A percentile compares a stretch with the other conserved stretches of the same genome.
These are phyloP conservation scores for Trissolcus brochymenae DNA, from an alignment of 2,888 invertebrate genomes.

Conservation along the genomic window DNA sequence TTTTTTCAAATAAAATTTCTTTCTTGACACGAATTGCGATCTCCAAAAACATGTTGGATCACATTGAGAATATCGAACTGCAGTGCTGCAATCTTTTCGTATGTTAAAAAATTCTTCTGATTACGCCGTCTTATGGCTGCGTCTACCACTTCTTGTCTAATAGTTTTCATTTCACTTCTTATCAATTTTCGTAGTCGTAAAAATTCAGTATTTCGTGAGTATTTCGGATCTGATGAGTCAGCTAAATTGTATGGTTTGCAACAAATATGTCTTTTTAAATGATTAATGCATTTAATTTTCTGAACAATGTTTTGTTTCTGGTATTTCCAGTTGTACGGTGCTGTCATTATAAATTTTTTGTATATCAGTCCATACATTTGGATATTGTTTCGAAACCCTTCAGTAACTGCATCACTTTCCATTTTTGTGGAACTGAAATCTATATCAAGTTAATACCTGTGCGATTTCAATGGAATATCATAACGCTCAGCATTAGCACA, in stretches of 20 bases:
- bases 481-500: neutral
- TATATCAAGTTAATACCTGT: neutral
- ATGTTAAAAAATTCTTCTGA: neutral
- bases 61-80: neutral
- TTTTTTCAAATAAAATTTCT: neutral
- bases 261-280: neutral
- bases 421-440: neutral
- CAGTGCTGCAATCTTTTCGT: neutral
- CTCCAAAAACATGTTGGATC: neutral
- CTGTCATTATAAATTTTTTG: neutral
- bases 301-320: neutral
- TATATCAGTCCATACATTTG: neutral
- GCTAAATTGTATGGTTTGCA: neutral
- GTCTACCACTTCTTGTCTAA: neutral
- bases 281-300: conserved; percentile 3
- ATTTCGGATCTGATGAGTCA: neutral
- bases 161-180: neutral
- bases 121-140: neutral
- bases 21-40: neutral
- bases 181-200: neutral
- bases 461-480: neutral
- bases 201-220: neutral
- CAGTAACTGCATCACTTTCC: neutral
- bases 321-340: neutral
- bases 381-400: neutral